Conservation (phyloP, 2,888 invertebrate species). For the Macrosoma leucophasiata region DNA sequence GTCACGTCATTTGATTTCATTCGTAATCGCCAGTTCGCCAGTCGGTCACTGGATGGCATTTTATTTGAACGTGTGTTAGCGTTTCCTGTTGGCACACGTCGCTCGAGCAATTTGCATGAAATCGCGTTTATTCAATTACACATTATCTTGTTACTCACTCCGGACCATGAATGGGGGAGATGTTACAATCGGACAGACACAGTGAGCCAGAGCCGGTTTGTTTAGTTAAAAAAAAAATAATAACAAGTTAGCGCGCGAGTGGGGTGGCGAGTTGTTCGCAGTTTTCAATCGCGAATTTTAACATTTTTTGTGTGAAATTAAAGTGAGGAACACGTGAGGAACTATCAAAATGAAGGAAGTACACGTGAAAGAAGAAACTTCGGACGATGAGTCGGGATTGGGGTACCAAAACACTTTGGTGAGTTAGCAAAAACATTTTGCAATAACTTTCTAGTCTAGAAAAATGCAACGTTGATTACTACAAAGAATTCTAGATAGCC, state of each 20-base stretch:
- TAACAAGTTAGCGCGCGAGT: conserved; percentile 23
- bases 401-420: conserved; percentile 84
- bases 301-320: conserved; percentile 50
- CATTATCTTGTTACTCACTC: conserved; percentile 51
- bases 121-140: conserved; percentile 68
- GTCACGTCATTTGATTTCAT: too few relatives aligned
- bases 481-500: too few relatives aligned
- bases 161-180: conserved; percentile 47
- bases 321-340: conserved; percentile 38
- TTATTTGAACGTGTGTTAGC: conserved; percentile 49
- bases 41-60: conserved; percentile 57
- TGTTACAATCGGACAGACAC: conserved; percentile 41
- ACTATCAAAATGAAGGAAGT: conserved; percentile 51
- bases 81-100: conserved; percentile 42
- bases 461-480: conserved; percentile 24
- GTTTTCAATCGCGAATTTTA: conserved; percentile 30
- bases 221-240: conserved; percentile 30
- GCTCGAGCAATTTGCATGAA: conserved; percentile 58
- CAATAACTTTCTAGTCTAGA: conserved; percentile 52
- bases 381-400: conserved; percentile 78
- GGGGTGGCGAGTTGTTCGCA: conserved; percentile 10
- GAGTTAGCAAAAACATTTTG: conserved; percentile 43
- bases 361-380: conserved; percentile 57
- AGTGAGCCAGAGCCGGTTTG: conserved; percentile 35
- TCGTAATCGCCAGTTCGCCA: too few relatives aligned